Conservation (phyloP, 2,113 vertebrate species). For the Oncorhynchus tshawytscha region DNA sequence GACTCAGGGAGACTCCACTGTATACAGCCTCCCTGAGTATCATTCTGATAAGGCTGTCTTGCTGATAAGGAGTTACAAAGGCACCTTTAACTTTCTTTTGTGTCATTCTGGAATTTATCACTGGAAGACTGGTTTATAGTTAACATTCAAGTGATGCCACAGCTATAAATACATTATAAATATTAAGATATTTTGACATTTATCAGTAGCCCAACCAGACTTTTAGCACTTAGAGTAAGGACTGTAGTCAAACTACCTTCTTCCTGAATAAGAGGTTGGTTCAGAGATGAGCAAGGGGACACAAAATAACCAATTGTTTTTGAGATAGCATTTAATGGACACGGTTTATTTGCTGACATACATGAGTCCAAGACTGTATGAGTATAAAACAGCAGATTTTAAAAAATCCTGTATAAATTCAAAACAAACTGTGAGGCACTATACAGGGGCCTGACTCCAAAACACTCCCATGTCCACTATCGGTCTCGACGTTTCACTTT, state of each 20-base stretch:
- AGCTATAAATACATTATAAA: background rate
- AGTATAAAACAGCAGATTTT: constrained; percentile 31
- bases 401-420: constrained; percentile 21
- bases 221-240: background rate
- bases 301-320: constrained; percentile 2
- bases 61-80: too few species aligned
- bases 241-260: background rate
- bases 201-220: background rate
- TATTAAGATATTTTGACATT: background rate
- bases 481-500: constrained; percentile 14
- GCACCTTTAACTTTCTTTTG: too few species aligned
- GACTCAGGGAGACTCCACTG: background rate
- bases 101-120: too few species aligned
- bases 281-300: background rate
- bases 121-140: too few species aligned
- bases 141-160: too few species aligned
- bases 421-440: background rate
- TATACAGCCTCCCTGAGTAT: background rate
- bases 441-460: constrained; percentile 3
- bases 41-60: background rate
- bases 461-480: background rate
- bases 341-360: constrained; percentile 15
- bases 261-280: too few species aligned
- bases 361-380: constrained; percentile 18
- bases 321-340: constrained; percentile 53